These are phyloP conservation scores for Folsomia candida DNA, from an alignment of 2,888 invertebrate species.

Conservation along the genomic window DNA sequence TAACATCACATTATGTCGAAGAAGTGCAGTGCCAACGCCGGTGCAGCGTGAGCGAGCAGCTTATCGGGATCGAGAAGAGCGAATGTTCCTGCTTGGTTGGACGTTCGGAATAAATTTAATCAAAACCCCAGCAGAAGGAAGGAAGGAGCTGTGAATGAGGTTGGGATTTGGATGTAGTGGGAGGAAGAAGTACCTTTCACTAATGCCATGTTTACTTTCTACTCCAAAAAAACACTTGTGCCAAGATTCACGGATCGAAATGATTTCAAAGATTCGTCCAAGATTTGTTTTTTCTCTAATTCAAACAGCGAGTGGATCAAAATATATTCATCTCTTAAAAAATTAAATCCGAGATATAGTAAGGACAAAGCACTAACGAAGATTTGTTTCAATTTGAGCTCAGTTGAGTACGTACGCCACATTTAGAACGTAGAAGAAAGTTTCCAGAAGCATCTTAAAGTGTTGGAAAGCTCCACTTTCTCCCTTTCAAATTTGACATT, in stretches of 20 bases:
- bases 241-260: background rate
- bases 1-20: background rate
- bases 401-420: too few relatives aligned
- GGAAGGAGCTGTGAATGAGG: background rate
- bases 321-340: too few relatives aligned
- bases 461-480: too few relatives aligned
- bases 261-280: background rate
- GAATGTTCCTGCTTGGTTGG: background rate
- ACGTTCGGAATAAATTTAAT: background rate
- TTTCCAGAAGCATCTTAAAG: too few relatives aligned
- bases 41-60: background rate
- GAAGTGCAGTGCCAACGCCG: background rate
- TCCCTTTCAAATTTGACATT: too few relatives aligned
- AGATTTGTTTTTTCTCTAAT: background rate
- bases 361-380: too few relatives aligned
- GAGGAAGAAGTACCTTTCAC: background rate
- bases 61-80: background rate
- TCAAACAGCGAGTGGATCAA: background rate
- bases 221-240: background rate
- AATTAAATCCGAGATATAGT: too few relatives aligned
- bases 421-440: too few relatives aligned
- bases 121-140: background rate
- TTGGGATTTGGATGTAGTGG: too few relatives aligned
- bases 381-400: too few relatives aligned
- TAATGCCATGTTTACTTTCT: conserved; percentile 7